Evolutionary conservation across 37 sponge, comb jelly and placozoan genomes (phyloP).

Genomic region (Agelas oroides): DNA sequence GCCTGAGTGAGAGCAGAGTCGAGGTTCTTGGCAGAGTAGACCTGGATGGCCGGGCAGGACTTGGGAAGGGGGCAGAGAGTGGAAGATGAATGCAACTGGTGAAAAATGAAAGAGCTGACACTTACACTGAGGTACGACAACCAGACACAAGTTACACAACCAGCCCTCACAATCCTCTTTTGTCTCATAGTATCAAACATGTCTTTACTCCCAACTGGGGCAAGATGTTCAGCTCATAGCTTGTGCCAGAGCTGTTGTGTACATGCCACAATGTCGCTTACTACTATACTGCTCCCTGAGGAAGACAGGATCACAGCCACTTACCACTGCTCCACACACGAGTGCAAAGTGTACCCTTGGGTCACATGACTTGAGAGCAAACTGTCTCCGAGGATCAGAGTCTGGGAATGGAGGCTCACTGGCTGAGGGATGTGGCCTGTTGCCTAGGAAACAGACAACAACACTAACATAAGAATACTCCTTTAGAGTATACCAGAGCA

Average conservation of each 20-base stretch:
- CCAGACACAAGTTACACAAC: too few species aligned
- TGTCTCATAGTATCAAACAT: too few species aligned
- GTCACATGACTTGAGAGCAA: constrained; percentile 64
- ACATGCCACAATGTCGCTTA: too few species aligned
- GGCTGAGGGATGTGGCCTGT: constrained; percentile 79
- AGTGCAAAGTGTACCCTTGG: constrained; percentile 91
- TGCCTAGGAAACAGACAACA: constrained; percentile 31
- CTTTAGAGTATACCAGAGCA: too few species aligned
- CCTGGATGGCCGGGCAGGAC: constrained; percentile 93
- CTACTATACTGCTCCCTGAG: too few species aligned
- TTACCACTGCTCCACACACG: constrained; percentile 92
- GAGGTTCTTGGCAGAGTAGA: constrained; percentile 78
- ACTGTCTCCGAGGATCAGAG: constrained; percentile 62
- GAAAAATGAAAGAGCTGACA: not conserved
- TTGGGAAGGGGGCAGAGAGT: constrained; percentile 14
- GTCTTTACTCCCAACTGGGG: too few species aligned
- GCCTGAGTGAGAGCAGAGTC: constrained; percentile 69
- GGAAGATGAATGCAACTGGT: not conserved
- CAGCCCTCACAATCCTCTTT: too few species aligned
- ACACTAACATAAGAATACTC: too few species aligned
- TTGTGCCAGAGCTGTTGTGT: too few species aligned
- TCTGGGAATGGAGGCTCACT: constrained; percentile 30
- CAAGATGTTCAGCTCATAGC: too few species aligned
- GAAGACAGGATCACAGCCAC: too few species aligned
- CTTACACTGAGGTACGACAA: not conserved